Conservation (phyloP, 2,113 vertebrate species). For the Trogon melanurus region DNA sequence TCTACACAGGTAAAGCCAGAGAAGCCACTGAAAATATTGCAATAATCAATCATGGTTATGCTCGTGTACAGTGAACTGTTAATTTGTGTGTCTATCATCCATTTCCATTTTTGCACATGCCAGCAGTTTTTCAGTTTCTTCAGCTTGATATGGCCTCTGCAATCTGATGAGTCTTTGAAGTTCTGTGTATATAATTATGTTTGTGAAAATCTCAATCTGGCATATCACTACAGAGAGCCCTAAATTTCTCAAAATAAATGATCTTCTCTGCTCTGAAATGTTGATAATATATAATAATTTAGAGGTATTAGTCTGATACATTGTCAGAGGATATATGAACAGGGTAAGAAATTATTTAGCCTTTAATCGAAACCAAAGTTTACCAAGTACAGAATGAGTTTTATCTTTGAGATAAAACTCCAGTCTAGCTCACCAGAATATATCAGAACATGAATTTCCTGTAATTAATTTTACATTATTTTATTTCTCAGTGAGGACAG, state of each 20-base stretch:
- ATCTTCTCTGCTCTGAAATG: not conserved
- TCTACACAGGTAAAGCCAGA: not conserved
- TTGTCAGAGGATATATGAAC: not conserved
- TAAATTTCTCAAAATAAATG: not conserved
- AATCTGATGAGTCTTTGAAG: not conserved
- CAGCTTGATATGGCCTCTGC: not conserved
- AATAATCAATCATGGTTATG: rapidly evolving
- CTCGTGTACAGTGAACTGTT: not conserved
- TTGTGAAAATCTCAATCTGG: not conserved
- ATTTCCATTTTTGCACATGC: not conserved
- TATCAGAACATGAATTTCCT: not conserved
- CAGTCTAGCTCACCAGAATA: not conserved
- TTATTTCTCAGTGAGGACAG: not conserved
- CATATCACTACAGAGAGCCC: not conserved
- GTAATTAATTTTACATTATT: not conserved
- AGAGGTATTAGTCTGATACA: not conserved
- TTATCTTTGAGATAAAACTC: not conserved
- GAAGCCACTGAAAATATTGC: not conserved
- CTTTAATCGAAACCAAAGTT: not conserved
- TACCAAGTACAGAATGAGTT: not conserved
- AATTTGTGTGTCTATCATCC: not conserved
- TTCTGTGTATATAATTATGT: not conserved
- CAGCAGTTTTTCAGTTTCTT: not conserved
- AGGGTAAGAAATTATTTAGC: not conserved
- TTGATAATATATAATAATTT: not conserved